Percentiles rank a stretch among this genome's conserved stretches.
These are phyloP conservation scores for Ceratoteleas bidentatus DNA, from an alignment of 1,140 invertebrate species.

Conservation along the genomic window DNA sequence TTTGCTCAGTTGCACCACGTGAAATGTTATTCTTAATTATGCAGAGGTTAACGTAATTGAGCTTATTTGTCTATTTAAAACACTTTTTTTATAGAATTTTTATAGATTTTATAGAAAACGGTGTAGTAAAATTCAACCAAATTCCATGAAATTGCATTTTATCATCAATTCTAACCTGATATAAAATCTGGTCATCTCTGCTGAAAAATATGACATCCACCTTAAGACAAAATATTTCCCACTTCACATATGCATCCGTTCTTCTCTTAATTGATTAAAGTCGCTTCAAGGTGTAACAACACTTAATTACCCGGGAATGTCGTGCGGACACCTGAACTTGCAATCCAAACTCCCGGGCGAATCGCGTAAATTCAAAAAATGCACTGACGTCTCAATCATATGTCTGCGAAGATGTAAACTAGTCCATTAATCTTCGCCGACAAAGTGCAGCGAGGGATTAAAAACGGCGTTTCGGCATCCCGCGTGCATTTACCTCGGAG, in stretches of 20 bases:
- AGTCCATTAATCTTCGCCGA: conserved; percentile 29
- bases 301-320: not conserved
- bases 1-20: conserved; percentile 16
- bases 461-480: conserved; percentile 28
- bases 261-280: no score
- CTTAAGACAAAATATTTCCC: no score
- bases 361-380: conserved; percentile 3
- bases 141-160: no score
- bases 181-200: no score
- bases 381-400: conserved; percentile 5
- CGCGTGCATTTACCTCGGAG: conserved; percentile 61
- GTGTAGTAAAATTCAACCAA: no score
- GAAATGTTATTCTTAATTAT: conserved; percentile 31
- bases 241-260: no score
- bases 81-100: no score
- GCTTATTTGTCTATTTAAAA: conserved; percentile 13
- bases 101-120: no score
- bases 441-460: conserved; percentile 11
- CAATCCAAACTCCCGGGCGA: not conserved
- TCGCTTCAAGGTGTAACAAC: not conserved
- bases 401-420: conserved; percentile 16
- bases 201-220: no score
- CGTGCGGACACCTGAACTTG: not conserved
- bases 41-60: conserved; percentile 17
- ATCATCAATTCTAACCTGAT: no score